Conservation (phyloP, 2,113 vertebrate species). For the Oryzias javanicus region DNA sequence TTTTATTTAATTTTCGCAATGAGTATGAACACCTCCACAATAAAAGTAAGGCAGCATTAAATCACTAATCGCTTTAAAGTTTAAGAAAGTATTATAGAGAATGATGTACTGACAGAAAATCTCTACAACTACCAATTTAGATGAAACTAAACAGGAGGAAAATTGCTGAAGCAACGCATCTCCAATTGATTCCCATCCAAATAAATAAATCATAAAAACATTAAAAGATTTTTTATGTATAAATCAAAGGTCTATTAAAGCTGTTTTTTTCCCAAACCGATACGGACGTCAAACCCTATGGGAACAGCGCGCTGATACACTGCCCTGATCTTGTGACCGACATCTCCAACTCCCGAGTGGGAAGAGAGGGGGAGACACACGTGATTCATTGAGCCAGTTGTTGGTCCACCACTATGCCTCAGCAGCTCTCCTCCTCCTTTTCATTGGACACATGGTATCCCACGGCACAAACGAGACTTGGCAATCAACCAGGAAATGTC, state of each 20-base stretch:
- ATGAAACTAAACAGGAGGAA: background rate
- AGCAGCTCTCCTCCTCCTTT: constrained; percentile 34
- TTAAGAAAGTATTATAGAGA: too few species aligned
- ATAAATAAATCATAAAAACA: background rate
- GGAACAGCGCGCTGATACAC: constrained; percentile 23
- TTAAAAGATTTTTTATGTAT: background rate
- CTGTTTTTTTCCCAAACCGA: background rate
- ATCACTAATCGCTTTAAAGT: too few species aligned
- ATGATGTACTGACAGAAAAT: background rate
- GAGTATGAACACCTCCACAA: too few species aligned
- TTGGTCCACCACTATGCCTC: constrained; percentile 44
- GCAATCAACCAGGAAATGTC: constrained; percentile 49
- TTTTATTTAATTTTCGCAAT: background rate
- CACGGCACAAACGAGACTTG: constrained; percentile 46
- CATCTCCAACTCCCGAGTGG: constrained; percentile 39
- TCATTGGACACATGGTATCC: constrained; percentile 63
- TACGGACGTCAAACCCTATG: constrained; percentile 21
- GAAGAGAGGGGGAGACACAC: constrained; percentile 5
- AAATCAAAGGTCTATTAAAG: constrained; percentile 18
- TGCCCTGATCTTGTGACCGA: constrained; percentile 66
- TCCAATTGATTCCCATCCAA: too few species aligned
- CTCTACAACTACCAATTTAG: background rate
- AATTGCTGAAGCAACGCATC: background rate
- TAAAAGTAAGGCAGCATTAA: too few species aligned
- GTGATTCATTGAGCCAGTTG: constrained; percentile 49